Evolutionary conservation across 1,140 invertebrate species (phyloP), one percentile per base, ranked within the genome.

Genomic region (Eubasilissa regina): DNA sequence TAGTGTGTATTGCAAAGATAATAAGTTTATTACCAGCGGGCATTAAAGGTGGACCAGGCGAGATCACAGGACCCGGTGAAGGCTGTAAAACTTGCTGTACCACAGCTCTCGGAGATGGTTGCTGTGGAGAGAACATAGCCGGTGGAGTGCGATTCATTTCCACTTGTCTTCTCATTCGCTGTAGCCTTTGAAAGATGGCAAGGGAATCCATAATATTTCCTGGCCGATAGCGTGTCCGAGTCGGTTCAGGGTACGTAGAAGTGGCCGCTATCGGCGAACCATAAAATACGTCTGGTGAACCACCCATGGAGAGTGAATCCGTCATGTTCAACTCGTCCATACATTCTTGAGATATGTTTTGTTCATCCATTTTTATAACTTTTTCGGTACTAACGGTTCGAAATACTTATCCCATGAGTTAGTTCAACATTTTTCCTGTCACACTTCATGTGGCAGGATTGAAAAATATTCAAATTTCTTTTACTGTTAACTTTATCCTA

Each of bases 321-420:
- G 13, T 19, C 3, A 17, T 13, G 3, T 70, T 47, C 45, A 70
- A 25, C 10, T 48, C 66, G 13, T 51, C 17, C 47, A 70, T 48
- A 17, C 47, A 21, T 70, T 70, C 66, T 0, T 51, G 17, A 48
- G 66, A 70, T 35, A 70, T 70, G 13, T 70, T 70, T 48, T 19
- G 19, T 19, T 62, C 58, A 35, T 15, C 66, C 66, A 70, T 70
- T 11, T 25, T 48, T 11, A 51, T 66, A 12, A 11, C 15, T 58
- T 58, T 21, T 58, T 58, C 17, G 25, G 1, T 35, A 35, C 25
- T 35, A 35, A 35, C 25, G 6, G 25, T 35, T 35, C 25, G 25
- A 35, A 35, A 35, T 35, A 6, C 25, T 35, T 35, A 35, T 35
- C 6, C 25, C 25, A 35, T 58, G 17, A 58, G 17, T 58, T 21